Base-by-base conservation (phyloP, 1,140 invertebrate species). In the Gonatopus flavifemur region DNA sequence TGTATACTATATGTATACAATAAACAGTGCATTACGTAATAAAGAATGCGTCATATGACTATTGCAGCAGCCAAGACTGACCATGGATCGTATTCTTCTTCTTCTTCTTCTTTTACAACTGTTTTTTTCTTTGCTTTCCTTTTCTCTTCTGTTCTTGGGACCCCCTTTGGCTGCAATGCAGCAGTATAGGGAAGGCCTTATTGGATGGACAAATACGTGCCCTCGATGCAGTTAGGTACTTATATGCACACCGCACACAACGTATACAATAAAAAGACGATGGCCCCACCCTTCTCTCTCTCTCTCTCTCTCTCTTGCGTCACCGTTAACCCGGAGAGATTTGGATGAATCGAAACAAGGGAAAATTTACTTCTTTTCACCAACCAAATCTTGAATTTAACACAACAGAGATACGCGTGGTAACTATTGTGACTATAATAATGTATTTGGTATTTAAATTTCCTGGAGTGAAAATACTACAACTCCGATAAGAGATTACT, bases 161-260 rank as follows among this genome's bases (percentile, higher is more conserved):
- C 40, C 36, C 44, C 52, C 45, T 41, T 42, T 45, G 31, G 12
- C 33, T 1, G 1, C 21, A n/a, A n/a, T n/a, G 12, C 2, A 2
- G 30, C 25, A 39, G 37, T 45, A 28, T 53, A 36, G 35, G 28
- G 39, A 47, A 52, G 49, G 35, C 33, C 32, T 47, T 47, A 20
- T n/a, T n/a, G 24, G 51, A 58, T 46, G 55, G 43, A 59, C 67
- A 61, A 67, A 72, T 64, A 64, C 60, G 49, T 72, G 64, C 61
- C 57, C 70, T 62, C 60, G 52, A 68, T 65, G 51, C 49, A 35
- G n/a, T n/a, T n/a, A n/a, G n/a, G n/a, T n/a, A n/a, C n/a, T n/a
- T n/a, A 38, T 21, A 46, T n/a, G 13, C 16, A 10, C 13, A 16
- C 3, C 33, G 28, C 37, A 18, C n/a, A 7, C 24, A 32, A 25